A percentile compares a stretch with the other conserved stretches of the same genome.
Evolutionary conservation across 2,113 vertebrate genomes (phyloP).

Genomic region (Epinephelus lanceolatus): DNA sequence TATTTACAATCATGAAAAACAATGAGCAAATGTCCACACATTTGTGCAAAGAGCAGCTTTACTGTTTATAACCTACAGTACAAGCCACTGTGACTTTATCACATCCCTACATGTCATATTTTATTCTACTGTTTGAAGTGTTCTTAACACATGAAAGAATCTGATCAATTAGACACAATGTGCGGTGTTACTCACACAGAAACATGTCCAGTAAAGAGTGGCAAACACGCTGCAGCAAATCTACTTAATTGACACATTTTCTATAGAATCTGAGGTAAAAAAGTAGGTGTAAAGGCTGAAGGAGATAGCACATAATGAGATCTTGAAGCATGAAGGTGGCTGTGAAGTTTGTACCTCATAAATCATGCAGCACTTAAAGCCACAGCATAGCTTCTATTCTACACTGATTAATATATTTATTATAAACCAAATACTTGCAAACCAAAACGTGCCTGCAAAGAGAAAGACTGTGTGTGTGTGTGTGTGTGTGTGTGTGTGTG

Average conservation of each 20-base stretch:
- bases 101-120: conserved; percentile 1
- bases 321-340: conserved; percentile 33
- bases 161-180: conserved; percentile 16
- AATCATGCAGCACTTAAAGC: conserved; percentile 50
- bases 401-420: conserved; percentile 65
- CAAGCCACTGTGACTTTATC: neutral
- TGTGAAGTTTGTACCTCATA: conserved; percentile 53
- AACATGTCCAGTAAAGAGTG: neutral
- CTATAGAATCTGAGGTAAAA: conserved; percentile 1
- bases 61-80: conserved; percentile 14
- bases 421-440: conserved; percentile 30
- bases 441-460: conserved; percentile 29
- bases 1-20: conserved; percentile 7
- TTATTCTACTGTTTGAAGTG: conserved; percentile 7
- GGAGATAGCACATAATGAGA: conserved; percentile 22
- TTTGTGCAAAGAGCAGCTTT: conserved; percentile 9
- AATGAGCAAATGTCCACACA: conserved; percentile 4
- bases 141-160: neutral
- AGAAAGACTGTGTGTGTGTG: neutral
- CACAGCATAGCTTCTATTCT: conserved; percentile 43
- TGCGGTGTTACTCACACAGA: conserved; percentile 1
- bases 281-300: conserved; percentile 1
- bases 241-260: conserved; percentile 30
- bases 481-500: no score
- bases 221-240: neutral